These are phyloP conservation scores for Lepisosteus oculatus DNA, from an alignment of 2,113 vertebrate species.

Conservation along the genomic window DNA sequence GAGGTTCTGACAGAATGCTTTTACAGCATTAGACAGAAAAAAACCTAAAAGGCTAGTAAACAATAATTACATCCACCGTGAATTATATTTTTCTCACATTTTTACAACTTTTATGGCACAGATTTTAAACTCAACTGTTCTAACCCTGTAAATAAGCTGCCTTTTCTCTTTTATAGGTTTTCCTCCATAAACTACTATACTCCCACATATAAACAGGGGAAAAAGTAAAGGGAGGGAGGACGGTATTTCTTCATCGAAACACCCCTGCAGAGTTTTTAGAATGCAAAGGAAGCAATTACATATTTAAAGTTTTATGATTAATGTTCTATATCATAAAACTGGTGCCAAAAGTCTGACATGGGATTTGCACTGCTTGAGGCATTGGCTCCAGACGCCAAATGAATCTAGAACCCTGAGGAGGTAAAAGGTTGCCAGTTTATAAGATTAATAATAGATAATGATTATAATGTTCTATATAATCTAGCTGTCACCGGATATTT, in stretches of 20 bases:
- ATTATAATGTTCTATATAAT: constrained; percentile 37
- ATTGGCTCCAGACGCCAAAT: constrained; percentile 9
- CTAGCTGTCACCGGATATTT: constrained; percentile 38
- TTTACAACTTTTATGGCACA: too few relatives aligned
- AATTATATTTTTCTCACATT: too few relatives aligned
- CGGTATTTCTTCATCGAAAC: background rate
- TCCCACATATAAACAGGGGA: background rate
- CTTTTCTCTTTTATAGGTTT: too few relatives aligned
- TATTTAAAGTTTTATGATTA: constrained; percentile 26
- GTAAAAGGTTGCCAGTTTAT: constrained; percentile 35
- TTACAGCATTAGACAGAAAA: too few relatives aligned
- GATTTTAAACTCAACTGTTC: too few relatives aligned
- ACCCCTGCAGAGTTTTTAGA: constrained; percentile 1
- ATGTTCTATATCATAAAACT: constrained; percentile 18
- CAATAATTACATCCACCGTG: too few relatives aligned
- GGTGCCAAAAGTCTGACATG: constrained; percentile 26
- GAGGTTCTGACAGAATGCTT: too few relatives aligned
- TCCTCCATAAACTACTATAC: too few relatives aligned
- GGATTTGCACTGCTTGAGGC: constrained; percentile 20
- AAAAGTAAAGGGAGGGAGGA: background rate
- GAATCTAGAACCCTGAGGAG: constrained; percentile 28
- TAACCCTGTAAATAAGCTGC: too few relatives aligned
- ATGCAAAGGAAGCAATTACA: constrained; percentile 37
- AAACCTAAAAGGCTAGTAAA: too few relatives aligned
- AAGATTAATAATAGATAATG: constrained; percentile 50